Conservation (phyloP, 2,797 vertebrate genomes). For the Hipposideros larvatus region DNA sequence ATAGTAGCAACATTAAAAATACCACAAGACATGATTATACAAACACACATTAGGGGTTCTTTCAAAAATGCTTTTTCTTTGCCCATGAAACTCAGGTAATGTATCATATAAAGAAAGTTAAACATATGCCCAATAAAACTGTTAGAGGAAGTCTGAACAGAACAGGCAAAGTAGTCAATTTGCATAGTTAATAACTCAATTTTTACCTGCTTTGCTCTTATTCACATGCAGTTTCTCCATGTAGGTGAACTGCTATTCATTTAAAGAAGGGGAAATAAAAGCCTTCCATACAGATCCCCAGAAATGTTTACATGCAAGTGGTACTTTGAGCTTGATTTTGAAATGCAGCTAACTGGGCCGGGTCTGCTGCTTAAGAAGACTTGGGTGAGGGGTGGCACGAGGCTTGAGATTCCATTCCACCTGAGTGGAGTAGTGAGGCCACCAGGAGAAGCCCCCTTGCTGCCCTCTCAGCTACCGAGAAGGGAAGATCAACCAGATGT, state of each 20-base stretch:
- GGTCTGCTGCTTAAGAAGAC: background rate
- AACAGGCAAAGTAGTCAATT: conserved; percentile 12
- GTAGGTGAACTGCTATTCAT: conserved; percentile 36
- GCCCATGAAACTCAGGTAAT: conserved; percentile 60
- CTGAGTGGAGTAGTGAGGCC: too few species aligned
- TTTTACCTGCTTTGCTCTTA: background rate
- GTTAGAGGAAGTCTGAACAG: background rate
- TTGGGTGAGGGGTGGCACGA: background rate
- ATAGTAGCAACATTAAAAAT: conserved; percentile 67
- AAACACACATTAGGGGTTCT: conserved; percentile 35
- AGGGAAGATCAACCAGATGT: background rate
- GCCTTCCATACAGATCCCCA: background rate
- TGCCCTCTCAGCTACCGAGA: background rate
- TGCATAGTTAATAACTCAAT: background rate
- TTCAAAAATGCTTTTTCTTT: conserved; percentile 57
- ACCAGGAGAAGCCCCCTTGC: background rate
- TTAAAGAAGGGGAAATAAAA: conserved; percentile 42
- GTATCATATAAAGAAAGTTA: background rate
- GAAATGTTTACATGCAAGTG: background rate
- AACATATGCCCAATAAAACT: conserved; percentile 11
- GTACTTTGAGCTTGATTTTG: background rate
- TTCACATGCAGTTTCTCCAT: background rate
- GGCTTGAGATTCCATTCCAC: background rate
- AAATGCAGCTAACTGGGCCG: background rate
- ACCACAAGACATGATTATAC: conserved; percentile 23